Evolutionary conservation across 2,888 invertebrate genomes (phyloP).

Genomic region (Strigamia transsilvanica): DNA sequence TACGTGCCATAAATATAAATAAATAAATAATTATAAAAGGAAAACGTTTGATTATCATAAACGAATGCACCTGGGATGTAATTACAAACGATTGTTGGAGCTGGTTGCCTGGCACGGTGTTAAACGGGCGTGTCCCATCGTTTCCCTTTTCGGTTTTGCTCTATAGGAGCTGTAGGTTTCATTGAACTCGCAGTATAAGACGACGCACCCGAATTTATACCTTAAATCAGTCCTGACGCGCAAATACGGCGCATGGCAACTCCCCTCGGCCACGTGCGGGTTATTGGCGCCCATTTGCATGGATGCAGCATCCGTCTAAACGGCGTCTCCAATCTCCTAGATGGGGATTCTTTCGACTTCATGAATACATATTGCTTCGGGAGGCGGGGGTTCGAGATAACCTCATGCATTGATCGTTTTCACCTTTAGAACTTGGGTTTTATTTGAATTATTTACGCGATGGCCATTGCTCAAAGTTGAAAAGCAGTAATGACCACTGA

Average conservation of each 20-base stretch:
- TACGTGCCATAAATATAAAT: too few relatives aligned
- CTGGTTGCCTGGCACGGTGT: neutral
- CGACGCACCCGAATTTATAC: conserved; percentile 1
- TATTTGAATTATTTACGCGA: neutral
- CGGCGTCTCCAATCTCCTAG: neutral
- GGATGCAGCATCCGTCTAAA: conserved; percentile 11
- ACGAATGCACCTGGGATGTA: neutral
- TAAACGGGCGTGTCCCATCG: neutral
- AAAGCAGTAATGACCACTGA: neutral
- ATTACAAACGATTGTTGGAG: neutral
- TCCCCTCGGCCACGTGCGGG: conserved; percentile 24
- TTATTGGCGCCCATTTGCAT: conserved; percentile 28
- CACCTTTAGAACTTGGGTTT: neutral
- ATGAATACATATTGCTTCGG: conserved; percentile 9
- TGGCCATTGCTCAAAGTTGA: neutral
- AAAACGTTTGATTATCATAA: neutral
- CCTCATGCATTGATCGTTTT: conserved; percentile 3
- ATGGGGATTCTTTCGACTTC: conserved; percentile 1
- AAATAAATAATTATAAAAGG: too few relatives aligned
- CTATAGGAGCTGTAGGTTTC: neutral
- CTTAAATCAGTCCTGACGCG: neutral
- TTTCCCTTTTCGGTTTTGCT: conserved; percentile 30
- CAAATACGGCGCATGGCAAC: neutral
- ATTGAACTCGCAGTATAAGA: conserved; percentile 15
- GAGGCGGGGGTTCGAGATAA: neutral